A percentile compares a stretch with the other conserved stretches of the same genome.
These are phyloP conservation scores for Coluber constrictor DNA, from an alignment of 2,797 vertebrate species.

Conservation along the genomic window DNA sequence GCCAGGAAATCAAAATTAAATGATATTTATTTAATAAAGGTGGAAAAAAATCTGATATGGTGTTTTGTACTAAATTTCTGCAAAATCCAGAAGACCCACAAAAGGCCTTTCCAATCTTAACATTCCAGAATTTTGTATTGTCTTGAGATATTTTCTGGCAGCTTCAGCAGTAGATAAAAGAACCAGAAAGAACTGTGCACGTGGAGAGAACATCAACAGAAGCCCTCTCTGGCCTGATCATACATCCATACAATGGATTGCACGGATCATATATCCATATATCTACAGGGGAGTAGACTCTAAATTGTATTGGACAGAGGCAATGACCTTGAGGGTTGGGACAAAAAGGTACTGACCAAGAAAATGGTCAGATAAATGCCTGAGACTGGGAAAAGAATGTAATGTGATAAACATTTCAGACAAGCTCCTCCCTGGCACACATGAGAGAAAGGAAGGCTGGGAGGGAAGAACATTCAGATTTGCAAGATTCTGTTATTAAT, in stretches of 20 bases:
- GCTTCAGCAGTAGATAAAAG: neutral
- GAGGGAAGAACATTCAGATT: neutral
- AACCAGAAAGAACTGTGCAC: neutral
- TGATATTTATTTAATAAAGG: neutral
- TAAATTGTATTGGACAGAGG: neutral
- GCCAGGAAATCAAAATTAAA: neutral
- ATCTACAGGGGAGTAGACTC: neutral
- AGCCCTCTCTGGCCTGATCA: neutral
- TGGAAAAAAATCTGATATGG: neutral
- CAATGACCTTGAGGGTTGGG: neutral
- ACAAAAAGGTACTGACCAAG: neutral
- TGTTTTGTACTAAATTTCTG: neutral
- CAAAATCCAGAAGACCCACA: neutral
- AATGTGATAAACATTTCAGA: neutral
- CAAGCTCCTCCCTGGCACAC: neutral
- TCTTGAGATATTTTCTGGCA: neutral
- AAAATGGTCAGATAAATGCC: neutral
- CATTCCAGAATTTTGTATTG: neutral
- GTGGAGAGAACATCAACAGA: neutral
- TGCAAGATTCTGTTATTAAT: neutral
- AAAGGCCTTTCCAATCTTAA: neutral
- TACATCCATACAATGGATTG: neutral
- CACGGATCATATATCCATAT: too few relatives aligned
- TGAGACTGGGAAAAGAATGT: neutral
- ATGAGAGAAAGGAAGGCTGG: neutral